Percentiles rank a stretch among this genome's conserved stretches.
phyloP scores from a whole-genome alignment of 1,140 invertebrate species.

The Phymastichus coffea region DNA sequence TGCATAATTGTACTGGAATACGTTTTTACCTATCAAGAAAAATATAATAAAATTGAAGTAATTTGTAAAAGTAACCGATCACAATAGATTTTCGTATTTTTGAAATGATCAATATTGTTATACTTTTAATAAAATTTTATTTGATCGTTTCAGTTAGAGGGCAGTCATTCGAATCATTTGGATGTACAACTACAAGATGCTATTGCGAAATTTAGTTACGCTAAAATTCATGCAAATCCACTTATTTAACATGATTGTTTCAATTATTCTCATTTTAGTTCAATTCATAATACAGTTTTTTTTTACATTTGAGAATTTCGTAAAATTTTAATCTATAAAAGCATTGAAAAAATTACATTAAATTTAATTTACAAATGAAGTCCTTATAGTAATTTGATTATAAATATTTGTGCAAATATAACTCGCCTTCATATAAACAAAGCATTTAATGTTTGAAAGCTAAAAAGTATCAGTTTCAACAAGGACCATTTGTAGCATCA shows the following conservation, averaged over 20 bases:
- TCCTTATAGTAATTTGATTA: conserved; percentile 10
- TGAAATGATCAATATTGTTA: not conserved
- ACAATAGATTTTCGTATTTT: not conserved
- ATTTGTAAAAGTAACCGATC: not conserved
- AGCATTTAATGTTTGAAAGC: conserved; percentile 4
- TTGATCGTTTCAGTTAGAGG: not conserved
- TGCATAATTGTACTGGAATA: not conserved
- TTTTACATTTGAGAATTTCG: not conserved
- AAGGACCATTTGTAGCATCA: conserved; percentile 3
- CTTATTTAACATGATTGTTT: conserved; percentile 1
- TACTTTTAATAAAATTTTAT: not conserved
- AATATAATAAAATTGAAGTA: conserved; percentile 1
- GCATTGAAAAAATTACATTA: conserved; percentile 18
- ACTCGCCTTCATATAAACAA: conserved; percentile 8
- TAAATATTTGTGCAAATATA: conserved; percentile 21
- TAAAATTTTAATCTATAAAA: conserved; percentile 6
- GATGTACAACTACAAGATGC: no score
- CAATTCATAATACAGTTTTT: not conserved
- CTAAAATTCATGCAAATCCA: not conserved
- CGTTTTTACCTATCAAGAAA: conserved; percentile 6
- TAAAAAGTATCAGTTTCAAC: not conserved
- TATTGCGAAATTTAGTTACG: conserved; percentile 4
- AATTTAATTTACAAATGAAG: conserved; percentile 21
- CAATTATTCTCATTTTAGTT: not conserved
- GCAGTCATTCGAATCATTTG: no score